Conservation (phyloP, 2,797 vertebrate genomes). For the Gephyroberyx darwinii region DNA sequence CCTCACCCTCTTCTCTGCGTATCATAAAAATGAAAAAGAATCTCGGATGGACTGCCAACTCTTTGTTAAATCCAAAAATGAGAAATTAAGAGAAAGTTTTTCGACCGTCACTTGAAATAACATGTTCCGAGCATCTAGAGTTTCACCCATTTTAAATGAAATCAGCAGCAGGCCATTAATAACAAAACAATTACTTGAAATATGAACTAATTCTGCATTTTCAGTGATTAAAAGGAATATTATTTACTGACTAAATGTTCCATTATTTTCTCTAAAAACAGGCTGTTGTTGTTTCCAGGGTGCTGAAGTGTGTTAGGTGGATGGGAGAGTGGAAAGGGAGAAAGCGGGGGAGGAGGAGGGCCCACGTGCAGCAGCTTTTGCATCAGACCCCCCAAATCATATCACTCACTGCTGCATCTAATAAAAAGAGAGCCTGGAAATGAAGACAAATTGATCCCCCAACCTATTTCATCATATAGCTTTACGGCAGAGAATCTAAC, state of each 20-base stretch:
- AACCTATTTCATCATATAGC: conserved; percentile 47
- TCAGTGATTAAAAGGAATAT: conserved; percentile 4
- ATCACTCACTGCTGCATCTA: conserved; percentile 50
- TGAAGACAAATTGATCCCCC: conserved; percentile 59
- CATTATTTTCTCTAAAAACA: background rate
- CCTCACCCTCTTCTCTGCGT: background rate
- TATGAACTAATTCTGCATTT: background rate
- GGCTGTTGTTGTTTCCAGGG: conserved; percentile 10
- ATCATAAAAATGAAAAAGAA: background rate
- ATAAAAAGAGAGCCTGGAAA: conserved; percentile 60
- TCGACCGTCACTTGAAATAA: background rate
- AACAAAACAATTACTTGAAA: background rate
- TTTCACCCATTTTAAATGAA: no score
- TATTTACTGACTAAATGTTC: conserved; percentile 1
- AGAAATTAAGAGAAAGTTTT: background rate
- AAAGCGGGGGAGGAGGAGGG: background rate
- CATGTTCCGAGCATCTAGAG: background rate
- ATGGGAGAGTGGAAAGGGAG: background rate
- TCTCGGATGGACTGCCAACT: background rate
- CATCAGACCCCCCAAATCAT: conserved; percentile 38
- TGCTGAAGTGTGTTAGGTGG: background rate
- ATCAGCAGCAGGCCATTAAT: conserved; percentile 4
- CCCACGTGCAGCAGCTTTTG: conserved; percentile 22
- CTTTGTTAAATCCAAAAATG: conserved; percentile 8
- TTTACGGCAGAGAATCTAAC: conserved; percentile 44